Conservation (phyloP, 2,797 vertebrate genomes). For the Tenualosa ilisha region DNA sequence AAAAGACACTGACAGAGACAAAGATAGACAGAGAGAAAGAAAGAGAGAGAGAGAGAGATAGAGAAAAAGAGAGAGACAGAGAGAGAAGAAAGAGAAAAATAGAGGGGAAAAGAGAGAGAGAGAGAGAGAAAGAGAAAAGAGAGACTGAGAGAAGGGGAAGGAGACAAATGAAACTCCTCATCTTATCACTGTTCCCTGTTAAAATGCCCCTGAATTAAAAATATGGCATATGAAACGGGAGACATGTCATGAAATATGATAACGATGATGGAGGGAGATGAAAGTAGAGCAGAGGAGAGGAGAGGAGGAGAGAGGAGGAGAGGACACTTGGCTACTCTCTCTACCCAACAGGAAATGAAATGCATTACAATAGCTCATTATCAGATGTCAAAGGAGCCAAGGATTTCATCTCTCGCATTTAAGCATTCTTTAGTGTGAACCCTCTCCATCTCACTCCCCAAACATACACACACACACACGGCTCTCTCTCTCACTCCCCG, state of each 20-base stretch:
- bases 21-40: neutral
- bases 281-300: neutral
- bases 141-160: neutral
- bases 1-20: too few species aligned
- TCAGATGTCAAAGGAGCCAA: conserved; percentile 10
- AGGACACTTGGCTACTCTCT: neutral
- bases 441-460: neutral
- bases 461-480: neutral
- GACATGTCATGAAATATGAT: neutral
- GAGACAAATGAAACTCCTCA: conserved; percentile 23
- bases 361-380: neutral
- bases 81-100: too few species aligned
- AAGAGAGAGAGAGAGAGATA: neutral
- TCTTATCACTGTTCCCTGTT: conserved; percentile 30
- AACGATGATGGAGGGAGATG: neutral
- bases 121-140: neutral
- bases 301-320: neutral
- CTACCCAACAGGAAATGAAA: neutral
- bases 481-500: too few species aligned
- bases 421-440: neutral
- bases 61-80: neutral
- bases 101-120: neutral
- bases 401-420: neutral
- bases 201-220: conserved; percentile 28
- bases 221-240: conserved; percentile 29